Evolutionary conservation across 2,888 invertebrate genomes (phyloP).

Genomic region (Magallana nippona): DNA sequence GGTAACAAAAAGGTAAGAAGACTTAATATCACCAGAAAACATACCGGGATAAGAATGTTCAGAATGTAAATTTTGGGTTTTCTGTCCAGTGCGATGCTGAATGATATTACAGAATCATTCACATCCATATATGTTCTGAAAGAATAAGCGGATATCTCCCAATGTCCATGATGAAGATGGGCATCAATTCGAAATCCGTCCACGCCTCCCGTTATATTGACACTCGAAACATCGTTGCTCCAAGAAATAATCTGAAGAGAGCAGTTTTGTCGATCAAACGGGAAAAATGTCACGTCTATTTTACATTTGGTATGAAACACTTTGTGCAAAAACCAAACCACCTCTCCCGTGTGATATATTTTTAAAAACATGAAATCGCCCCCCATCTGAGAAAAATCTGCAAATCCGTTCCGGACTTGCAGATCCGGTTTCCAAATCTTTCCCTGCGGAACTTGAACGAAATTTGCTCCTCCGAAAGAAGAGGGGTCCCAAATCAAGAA

Average conservation of each 20-base stretch:
- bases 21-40: slow-evolving; percentile 54
- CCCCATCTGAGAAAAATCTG: slow-evolving; percentile 55
- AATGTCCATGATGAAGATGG: not conserved
- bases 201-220: slow-evolving; percentile 47
- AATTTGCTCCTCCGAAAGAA: slow-evolving; percentile 49
- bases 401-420: slow-evolving; percentile 59
- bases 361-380: slow-evolving; percentile 55
- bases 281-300: slow-evolving; percentile 58
- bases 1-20: slow-evolving; percentile 59
- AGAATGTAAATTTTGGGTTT: slow-evolving; percentile 59
- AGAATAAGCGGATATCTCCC: not conserved
- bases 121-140: slow-evolving; percentile 8
- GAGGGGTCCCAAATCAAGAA: slow-evolving; percentile 54
- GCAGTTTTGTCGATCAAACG: slow-evolving; percentile 61
- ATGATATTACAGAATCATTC: slow-evolving; percentile 53
- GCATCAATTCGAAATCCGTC: not conserved
- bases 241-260: slow-evolving; percentile 56
- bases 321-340: slow-evolving; percentile 60
- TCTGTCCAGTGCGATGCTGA: slow-evolving; percentile 54
- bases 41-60: slow-evolving; percentile 57
- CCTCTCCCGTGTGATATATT: slow-evolving; percentile 45
- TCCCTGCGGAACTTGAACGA: slow-evolving; percentile 57
- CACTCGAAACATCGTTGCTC: not conserved
- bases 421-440: slow-evolving; percentile 63
- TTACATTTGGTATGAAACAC: slow-evolving; percentile 60